These are phyloP conservation scores for Cynocephalus volans DNA, from an alignment of 2,113 vertebrate species.

Conservation along the genomic window DNA sequence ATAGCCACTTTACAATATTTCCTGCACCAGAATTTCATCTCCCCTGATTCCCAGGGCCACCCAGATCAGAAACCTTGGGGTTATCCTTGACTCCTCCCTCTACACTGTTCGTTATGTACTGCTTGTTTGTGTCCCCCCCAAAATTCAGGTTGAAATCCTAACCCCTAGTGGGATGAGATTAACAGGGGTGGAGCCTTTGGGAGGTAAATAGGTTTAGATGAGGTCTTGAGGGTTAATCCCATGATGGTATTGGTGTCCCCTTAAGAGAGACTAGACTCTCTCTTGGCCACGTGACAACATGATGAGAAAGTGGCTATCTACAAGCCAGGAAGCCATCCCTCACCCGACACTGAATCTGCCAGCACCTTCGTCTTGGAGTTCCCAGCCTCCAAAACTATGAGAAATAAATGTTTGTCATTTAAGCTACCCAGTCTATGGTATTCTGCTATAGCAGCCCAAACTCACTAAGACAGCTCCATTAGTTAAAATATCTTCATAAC, in stretches of 20 bases:
- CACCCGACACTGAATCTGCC: neutral
- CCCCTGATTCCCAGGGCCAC: neutral
- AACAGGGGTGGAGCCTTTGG: neutral
- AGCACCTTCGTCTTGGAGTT: neutral
- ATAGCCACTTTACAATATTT: neutral
- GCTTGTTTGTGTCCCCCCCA: too few species aligned
- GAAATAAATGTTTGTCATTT: neutral
- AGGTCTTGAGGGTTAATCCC: neutral
- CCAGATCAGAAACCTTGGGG: neutral
- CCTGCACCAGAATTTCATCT: neutral
- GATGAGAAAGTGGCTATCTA: neutral
- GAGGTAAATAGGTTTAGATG: neutral
- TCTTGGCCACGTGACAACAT: neutral
- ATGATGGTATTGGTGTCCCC: neutral
- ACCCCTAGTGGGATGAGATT: neutral
- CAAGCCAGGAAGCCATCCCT: neutral
- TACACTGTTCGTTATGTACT: neutral
- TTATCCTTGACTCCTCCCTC: neutral
- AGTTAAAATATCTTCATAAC: neutral
- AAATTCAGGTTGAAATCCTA: neutral
- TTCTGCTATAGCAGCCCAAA: neutral
- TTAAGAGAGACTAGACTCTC: neutral
- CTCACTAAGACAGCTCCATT: neutral
- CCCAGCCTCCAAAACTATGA: neutral
- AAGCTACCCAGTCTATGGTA: neutral